These are phyloP conservation scores for Lophius americanus DNA, from an alignment of 2,797 vertebrate genomes.

Conservation along the genomic window DNA sequence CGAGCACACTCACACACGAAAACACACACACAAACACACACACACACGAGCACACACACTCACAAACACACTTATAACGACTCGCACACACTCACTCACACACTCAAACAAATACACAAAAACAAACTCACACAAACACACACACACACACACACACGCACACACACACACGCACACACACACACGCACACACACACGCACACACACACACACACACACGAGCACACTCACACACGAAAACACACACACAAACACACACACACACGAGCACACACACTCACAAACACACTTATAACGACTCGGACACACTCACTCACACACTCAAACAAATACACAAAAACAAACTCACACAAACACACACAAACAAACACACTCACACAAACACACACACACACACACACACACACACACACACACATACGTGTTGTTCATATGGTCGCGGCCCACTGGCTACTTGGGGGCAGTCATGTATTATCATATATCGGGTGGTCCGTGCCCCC, in stretches of 20 bases:
- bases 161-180: slow-evolving; percentile 10
- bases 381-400: slow-evolving; percentile 29
- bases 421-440: slow-evolving; percentile 92
- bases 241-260: no score
- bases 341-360: neutral
- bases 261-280: slow-evolving; percentile 86
- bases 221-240: no score
- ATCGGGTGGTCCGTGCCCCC: slow-evolving; percentile 98
- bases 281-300: slow-evolving; percentile 37
- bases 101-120: no score
- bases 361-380: slow-evolving; percentile 8
- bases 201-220: no score
- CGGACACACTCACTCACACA: slow-evolving; percentile 1
- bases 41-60: no score
- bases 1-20: no score
- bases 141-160: slow-evolving; percentile 8
- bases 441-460: slow-evolving; percentile 95
- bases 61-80: no score
- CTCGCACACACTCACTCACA: no score
- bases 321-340: neutral
- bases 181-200: no score
- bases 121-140: no score
- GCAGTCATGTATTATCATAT: slow-evolving; percentile 99
- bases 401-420: slow-evolving; percentile 59
- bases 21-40: no score